phyloP scores from a whole-genome alignment of 92 coral and sea anemone genomes.

The Porites divaricata region DNA sequence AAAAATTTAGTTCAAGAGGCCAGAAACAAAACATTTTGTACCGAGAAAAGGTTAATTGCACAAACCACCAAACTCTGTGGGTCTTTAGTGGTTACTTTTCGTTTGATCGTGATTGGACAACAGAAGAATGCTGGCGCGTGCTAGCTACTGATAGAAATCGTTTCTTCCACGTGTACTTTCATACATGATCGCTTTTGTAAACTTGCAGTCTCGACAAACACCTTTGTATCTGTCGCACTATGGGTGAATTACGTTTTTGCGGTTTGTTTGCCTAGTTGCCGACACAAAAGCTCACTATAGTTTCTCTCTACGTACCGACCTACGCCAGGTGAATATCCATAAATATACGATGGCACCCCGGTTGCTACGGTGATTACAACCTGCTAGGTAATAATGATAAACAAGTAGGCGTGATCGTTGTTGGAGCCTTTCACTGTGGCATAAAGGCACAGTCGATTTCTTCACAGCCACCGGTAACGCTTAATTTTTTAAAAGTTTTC shows the following conservation, averaged over 20 bases:
- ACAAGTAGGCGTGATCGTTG: constrained; percentile 46
- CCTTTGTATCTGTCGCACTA: constrained; percentile 13
- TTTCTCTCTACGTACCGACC: background rate
- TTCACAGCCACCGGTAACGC: background rate
- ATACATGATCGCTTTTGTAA: constrained; percentile 7
- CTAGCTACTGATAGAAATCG: background rate
- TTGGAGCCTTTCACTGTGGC: background rate
- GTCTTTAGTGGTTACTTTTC: background rate
- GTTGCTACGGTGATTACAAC: constrained; percentile 43
- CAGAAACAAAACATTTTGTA: background rate
- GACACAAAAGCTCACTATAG: constrained; percentile 30
- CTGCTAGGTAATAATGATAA: constrained; percentile 34
- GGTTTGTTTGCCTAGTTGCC: constrained; percentile 33
- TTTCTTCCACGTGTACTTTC: constrained; percentile 11
- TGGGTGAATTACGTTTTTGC: constrained; percentile 9
- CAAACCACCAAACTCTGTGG: background rate
- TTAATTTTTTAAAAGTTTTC: background rate
- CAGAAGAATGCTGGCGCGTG: constrained; percentile 9
- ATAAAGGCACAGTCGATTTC: constrained; percentile 1
- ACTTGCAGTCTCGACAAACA: background rate
- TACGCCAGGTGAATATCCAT: constrained; percentile 29
- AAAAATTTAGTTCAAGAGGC: background rate
- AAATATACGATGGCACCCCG: constrained; percentile 2
- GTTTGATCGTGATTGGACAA: constrained; percentile 11
- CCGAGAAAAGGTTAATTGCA: background rate